phyloP scores from a whole-genome alignment of 2,113 vertebrate species.

The Damaliscus lunatus region DNA sequence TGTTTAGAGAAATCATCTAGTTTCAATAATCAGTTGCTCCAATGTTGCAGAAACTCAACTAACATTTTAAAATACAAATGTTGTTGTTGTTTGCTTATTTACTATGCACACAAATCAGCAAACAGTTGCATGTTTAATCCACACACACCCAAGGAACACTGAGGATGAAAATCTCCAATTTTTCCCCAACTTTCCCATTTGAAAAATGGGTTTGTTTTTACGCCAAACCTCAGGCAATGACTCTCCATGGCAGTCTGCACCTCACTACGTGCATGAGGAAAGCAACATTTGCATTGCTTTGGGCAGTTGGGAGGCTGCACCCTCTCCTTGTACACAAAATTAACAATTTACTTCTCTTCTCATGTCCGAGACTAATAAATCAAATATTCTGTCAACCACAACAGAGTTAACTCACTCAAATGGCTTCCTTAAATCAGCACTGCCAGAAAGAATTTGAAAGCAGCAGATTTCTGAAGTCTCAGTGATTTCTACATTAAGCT shows the following conservation, averaged over 20 bases:
- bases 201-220: not conserved
- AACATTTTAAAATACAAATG: not conserved
- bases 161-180: not conserved
- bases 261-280: rapidly evolving
- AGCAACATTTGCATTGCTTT: not conserved
- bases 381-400: constrained; percentile 19
- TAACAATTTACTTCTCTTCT: not conserved
- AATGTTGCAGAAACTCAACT: not conserved
- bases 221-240: not conserved
- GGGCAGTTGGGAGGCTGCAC: not conserved
- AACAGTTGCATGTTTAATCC: not conserved
- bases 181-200: not conserved
- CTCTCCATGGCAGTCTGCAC: not conserved
- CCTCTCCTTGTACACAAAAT: not conserved
- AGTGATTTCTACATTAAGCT: not conserved
- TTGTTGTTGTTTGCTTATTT: not conserved
- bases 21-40: not conserved
- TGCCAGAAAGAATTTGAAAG: constrained; percentile 6
- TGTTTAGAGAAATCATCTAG: not conserved
- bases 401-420: constrained; percentile 31
- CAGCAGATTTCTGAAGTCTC: not conserved
- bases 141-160: not conserved
- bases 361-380: constrained; percentile 15
- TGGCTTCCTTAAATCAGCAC: constrained; percentile 18
- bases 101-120: not conserved